Evolutionary conservation across 1,140 invertebrate genomes (phyloP).

Genomic region (Microplitis mediator): DNA sequence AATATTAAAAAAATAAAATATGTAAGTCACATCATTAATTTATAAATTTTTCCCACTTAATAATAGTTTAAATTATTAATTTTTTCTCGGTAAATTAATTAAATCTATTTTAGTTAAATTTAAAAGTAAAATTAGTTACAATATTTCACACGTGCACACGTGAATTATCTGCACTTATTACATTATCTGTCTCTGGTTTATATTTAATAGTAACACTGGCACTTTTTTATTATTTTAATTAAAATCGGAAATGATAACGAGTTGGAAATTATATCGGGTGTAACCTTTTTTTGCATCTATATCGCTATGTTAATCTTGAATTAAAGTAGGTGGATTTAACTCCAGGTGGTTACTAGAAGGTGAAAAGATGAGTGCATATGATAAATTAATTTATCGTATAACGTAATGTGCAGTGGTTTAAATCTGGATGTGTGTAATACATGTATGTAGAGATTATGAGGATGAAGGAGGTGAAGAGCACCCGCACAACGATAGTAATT

Average conservation of each 20-base stretch:
- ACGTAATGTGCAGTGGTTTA: background rate
- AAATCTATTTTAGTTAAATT: too few relatives aligned
- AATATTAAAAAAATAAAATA: too few relatives aligned
- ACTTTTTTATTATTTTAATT: background rate
- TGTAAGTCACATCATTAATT: too few relatives aligned
- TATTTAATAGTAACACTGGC: background rate
- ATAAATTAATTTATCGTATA: slow-evolving; percentile 18
- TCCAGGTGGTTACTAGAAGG: background rate
- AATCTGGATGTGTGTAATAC: background rate
- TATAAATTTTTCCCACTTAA: too few relatives aligned
- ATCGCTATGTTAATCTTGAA: background rate
- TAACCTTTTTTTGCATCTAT: background rate
- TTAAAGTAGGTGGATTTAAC: background rate
- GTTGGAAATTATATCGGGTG: background rate
- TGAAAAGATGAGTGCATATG: slow-evolving; percentile 9
- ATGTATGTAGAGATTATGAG: background rate
- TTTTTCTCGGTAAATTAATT: too few relatives aligned
- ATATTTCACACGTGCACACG: too few relatives aligned
- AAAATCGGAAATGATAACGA: slow-evolving; percentile 10
- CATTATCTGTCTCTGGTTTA: too few relatives aligned
- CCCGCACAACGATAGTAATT: slow-evolving; percentile 13
- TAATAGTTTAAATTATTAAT: too few relatives aligned
- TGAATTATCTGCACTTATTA: too few relatives aligned
- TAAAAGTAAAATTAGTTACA: too few relatives aligned
- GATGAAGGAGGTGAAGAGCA: background rate